Evolutionary conservation across 1,140 invertebrate species (phyloP), one percentile per base, ranked within the genome.

Genomic region (Ladona fulva): DNA sequence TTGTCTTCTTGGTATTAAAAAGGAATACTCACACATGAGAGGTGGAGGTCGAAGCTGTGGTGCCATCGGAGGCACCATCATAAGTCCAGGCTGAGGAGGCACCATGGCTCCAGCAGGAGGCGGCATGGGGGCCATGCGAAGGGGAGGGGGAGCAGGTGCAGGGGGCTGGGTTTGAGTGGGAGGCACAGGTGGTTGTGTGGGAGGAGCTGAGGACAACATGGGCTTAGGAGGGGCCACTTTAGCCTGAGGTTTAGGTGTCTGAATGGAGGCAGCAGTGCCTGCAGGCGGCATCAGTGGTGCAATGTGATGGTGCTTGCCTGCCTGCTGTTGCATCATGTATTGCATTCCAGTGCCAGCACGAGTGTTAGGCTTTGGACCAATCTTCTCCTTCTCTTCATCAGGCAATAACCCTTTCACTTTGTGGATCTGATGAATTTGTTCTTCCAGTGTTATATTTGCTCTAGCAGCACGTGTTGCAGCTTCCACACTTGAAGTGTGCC

Each of bases 341-440:
- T 37, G 29, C 29, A 37, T 37, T 19, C 25, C 24, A 16, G 16
- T 25, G 24, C 24, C 6, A 1, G 24, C 76, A n/a, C n/a, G 77
- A 3, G 19, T 80, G 42, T 77, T 77, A 24, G 92, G 93, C 83
- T 94, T 94, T 0, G 93, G 92, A 8, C 93, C 93, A 80, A 95
- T 95, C 82, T 94, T 95, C 80, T 98, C 96, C 81, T 97, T 97
- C 82, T 97, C 95, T 83, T 97, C 95, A 83, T 98, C 95, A 0
- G 94, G 94, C 77, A 98, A 84, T 7, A 98, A 86, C 12, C 96
- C 96, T 85, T 98, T 97, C 0, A 95, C 91, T 83, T 95, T 97
- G 84, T 98, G 96, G 82, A 98, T 98, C 84, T 97, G 95, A 85
- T 97, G 95, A 83, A 98, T 98, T 85, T 98, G 97, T 80, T 98